phyloP scores from a whole-genome alignment of 2,797 vertebrate genomes.

The Tokudaia muenninki region DNA sequence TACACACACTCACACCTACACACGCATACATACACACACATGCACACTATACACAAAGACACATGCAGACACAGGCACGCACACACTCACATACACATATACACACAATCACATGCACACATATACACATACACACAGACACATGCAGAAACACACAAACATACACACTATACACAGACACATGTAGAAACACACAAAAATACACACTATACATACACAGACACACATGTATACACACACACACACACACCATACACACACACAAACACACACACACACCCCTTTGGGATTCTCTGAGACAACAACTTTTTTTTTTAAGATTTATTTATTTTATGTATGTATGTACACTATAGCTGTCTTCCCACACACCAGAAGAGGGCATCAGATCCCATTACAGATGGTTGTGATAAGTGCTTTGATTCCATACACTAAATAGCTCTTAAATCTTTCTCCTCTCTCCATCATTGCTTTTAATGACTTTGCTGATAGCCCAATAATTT shows the following conservation, averaged over 20 bases:
- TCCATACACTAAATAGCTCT: not conserved
- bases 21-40: not conserved
- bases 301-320: not conserved
- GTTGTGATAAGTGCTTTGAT: not conserved
- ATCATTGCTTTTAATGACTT: slow-evolving; percentile 43
- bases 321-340: no score
- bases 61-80: no score
- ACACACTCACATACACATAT: not conserved
- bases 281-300: not conserved
- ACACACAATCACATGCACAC: not conserved
- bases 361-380: no score
- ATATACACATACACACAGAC: no score
- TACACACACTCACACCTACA: not conserved
- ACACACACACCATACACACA: not conserved
- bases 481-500: not conserved
- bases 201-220: not conserved
- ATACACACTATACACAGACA: no score
- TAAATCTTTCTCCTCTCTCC: not conserved
- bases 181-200: not conserved
- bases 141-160: no score
- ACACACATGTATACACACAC: no score
- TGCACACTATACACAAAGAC: not conserved
- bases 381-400: no score
- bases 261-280: not conserved
- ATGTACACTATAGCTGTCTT: no score